Evolutionary conservation across 1,140 invertebrate species (phyloP), one percentile per base, ranked within the genome.

Genomic region (Phenacoccus solenopsis): DNA sequence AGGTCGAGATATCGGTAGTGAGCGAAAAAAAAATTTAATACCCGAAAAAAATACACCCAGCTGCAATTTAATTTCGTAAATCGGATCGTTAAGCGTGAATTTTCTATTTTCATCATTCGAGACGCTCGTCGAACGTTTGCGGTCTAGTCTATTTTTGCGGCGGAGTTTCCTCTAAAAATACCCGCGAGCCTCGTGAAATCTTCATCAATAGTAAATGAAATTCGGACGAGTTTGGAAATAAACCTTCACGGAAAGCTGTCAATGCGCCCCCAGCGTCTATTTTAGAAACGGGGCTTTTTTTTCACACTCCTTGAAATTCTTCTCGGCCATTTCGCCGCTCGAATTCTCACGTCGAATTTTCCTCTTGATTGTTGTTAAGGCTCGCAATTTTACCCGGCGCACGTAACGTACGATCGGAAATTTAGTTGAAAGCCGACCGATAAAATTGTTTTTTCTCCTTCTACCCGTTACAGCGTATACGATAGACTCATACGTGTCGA

Each of bases 161-260:
- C 20, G 12, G 38, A 49, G 16, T 49, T 49, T 4, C 12, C 38
- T 49, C 20, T 49, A 49, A 49, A 49, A 49, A 49, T 49, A 49
- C 38, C 38, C 38, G 38, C 12, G 38, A 49, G 38, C 38, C 38
- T 49, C 38, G 38, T 49, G 38, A 49, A 49, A 49, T 49, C 38
- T 49, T 49, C 38, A 49, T 49, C 38, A 49, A 49, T 49, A 49
- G 38, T 49, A 49, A 49, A 49, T 49, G 38, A 49, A 49, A 49
- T 49, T 49, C 38, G 38, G 38, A 49, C 38, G 38, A 49, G 38
- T 49, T 49, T 49, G 38, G 20, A 49, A 49, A 49, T 49, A 49
- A 49, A 49, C 5, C 38, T 49, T 49, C 12, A n/a, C 38, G 38
- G 20, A 49, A 49, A 49, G 38, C 38, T 49, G 38, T 49, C 38